Base-by-base conservation (phyloP, 2,113 vertebrate genomes). In the Silurus meridionalis region DNA sequence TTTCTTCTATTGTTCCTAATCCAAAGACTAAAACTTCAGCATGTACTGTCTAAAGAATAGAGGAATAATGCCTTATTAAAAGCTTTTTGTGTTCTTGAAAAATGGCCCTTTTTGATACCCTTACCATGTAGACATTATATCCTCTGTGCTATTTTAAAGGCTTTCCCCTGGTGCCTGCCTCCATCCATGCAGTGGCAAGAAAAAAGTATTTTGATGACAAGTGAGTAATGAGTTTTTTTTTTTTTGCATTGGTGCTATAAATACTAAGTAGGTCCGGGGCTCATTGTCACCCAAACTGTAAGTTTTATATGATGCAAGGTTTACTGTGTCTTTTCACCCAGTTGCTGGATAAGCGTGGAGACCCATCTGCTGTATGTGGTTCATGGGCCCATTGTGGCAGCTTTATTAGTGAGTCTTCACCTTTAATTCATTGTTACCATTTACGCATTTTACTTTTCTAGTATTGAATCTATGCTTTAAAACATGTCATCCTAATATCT, bases 291-390 rank as follows among this genome's bases (percentile, higher is more conserved):
- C 28, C 28, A 37, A 37, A 37, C 9, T 52, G 17, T 52, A 53
- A 55, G n/a, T 21, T 78, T 55, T 78, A 60, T 60, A 0, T 80
- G 15, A 80, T 19, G 1, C 25, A 28, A 83, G 88, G 90, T 83
- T 79, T 82, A 80, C 82, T 90, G 86, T 48, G 89, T 91, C 89
- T 28, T 83, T 10, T 86, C 83, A 91, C 92, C 50, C 92, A 99
- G 98, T 91, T 99, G 98, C 93, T 99, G 98, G 98, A 97, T 99
- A 95, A 99, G 97, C 57, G 96, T 97, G 89, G 98, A 99, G 25
- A 99, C 98, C 0, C 94, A 99, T 90, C 92, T 99, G 92, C 96
- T 99, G 19, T 99, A 99, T 58, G 97, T 99, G 69, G 95, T 99
- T 88, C 98, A 99, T 8, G 98, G 97, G 48, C 98, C 98, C 14